Base-by-base conservation (phyloP, 2,888 invertebrate genomes). In the Tryphoninae sp. region DNA sequence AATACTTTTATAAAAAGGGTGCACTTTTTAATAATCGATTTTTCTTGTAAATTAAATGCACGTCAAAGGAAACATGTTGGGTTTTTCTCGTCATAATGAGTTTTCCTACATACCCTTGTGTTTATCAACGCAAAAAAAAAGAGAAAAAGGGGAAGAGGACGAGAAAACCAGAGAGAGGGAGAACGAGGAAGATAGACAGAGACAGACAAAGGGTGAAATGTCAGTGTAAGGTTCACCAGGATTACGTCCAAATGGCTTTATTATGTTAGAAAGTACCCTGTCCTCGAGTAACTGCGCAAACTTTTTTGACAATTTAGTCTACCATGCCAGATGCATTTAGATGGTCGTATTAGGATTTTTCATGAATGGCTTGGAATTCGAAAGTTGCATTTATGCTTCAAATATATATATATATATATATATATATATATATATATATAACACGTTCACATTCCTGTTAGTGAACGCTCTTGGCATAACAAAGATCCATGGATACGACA, bases 291-390 rank as follows among this genome's bases (percentile, higher is more conserved):
- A 86, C 83, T 84, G 85, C 84, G 83, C 84, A 80, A 85, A 85
- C 85, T 84, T 84, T 83, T 74, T 82, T 85, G 84, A 86, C 86
- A 79, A 87, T 87, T 88, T 86, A 86, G 86, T 73, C 42, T 82
- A 72, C 77, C 73, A 78, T 81, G 81, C 84, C 84, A 86, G 86
- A 87, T 89, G 89, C 89, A 90, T 90, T 90, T 89, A 89, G 86
- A 89, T 88, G 86, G 86, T 65, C 74, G 81, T 88, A 89, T 89
- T 89, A 89, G 86, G 85, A 87, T 88, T 88, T 89, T 88, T 88
- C 84, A 77, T 81, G 85, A 85, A 87, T 80, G 78, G 78, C 62
- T 53, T 64, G 40, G 55, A 75, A 64, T 59, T 51, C 40, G 33
- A 33, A 6, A 33, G 33, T 33, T 33, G 33, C 33, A 1, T 33